These are phyloP conservation scores for Arrhamphus sclerolepis DNA, from an alignment of 2,797 vertebrate species.

Conservation along the genomic window DNA sequence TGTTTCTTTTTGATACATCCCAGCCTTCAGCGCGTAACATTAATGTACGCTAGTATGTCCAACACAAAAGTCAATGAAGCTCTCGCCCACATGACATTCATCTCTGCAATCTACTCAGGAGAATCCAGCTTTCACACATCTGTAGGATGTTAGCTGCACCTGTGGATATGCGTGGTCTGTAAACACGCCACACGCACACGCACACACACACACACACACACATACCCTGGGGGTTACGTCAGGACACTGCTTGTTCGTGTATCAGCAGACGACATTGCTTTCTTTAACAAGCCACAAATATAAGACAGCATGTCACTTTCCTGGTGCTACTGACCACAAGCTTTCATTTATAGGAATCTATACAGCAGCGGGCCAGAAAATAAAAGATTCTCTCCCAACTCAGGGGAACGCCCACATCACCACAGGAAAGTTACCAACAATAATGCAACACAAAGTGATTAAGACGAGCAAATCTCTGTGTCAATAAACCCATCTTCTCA, in stretches of 20 bases:
- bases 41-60: constrained; percentile 71
- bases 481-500: background rate
- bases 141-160: constrained; percentile 60
- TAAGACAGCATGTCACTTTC: constrained; percentile 29
- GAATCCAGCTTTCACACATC: constrained; percentile 61
- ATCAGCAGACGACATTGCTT: too few species aligned
- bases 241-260: too few species aligned
- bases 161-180: constrained; percentile 60
- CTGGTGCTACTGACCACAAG: constrained; percentile 4
- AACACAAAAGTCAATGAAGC: constrained; percentile 75
- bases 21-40: constrained; percentile 48
- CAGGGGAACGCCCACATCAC: too few species aligned
- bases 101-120: constrained; percentile 52
- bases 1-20: constrained; percentile 61
- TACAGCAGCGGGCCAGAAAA: constrained; percentile 1
- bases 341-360: background rate
- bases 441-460: constrained; percentile 5
- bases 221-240: too few species aligned
- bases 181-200: constrained; percentile 26
- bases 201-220: too few species aligned
- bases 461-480: constrained; percentile 15
- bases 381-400: too few species aligned
- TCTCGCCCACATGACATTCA: constrained; percentile 57
- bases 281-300: background rate
- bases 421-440: background rate